Conservation (phyloP, 2,888 invertebrate species). For the Tachystola acroxantha region DNA sequence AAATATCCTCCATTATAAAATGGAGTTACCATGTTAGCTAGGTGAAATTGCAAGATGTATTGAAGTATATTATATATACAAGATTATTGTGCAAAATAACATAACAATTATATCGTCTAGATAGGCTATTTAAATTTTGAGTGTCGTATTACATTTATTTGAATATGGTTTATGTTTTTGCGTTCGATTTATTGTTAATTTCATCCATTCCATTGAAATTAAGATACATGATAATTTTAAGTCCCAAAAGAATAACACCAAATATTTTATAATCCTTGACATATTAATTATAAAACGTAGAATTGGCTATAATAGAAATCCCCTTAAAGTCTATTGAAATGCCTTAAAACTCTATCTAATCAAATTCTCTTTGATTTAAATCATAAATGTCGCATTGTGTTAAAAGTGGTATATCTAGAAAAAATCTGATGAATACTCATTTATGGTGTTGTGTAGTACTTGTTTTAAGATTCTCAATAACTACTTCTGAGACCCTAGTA, state of each 20-base stretch:
- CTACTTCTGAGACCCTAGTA: too few species aligned
- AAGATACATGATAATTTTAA: conserved; percentile 50
- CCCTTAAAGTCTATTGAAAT: conserved; percentile 25
- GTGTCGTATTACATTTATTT: conserved; percentile 21
- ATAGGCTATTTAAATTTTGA: conserved; percentile 60
- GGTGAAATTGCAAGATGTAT: conserved; percentile 60
- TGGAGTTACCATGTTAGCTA: conserved; percentile 48
- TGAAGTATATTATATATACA: conserved; percentile 56
- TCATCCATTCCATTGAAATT: conserved; percentile 40
- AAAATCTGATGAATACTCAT: neutral
- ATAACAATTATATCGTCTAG: conserved; percentile 44
- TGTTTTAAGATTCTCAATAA: too few species aligned
- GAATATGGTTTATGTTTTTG: conserved; percentile 14
- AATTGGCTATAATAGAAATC: conserved; percentile 30
- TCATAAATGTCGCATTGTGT: conserved; percentile 32
- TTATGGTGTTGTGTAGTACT: neutral
- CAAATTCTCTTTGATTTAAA: conserved; percentile 15
- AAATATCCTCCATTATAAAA: conserved; percentile 38
- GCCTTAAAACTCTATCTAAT: conserved; percentile 25
- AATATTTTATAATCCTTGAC: conserved; percentile 45
- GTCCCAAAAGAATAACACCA: conserved; percentile 58
- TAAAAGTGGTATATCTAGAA: conserved; percentile 30
- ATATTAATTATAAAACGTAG: conserved; percentile 31
- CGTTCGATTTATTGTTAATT: conserved; percentile 18
- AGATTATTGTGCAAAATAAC: conserved; percentile 42